These are phyloP conservation scores for Plutomurus gul DNA, from an alignment of 1,140 invertebrate genomes.

Conservation along the genomic window DNA sequence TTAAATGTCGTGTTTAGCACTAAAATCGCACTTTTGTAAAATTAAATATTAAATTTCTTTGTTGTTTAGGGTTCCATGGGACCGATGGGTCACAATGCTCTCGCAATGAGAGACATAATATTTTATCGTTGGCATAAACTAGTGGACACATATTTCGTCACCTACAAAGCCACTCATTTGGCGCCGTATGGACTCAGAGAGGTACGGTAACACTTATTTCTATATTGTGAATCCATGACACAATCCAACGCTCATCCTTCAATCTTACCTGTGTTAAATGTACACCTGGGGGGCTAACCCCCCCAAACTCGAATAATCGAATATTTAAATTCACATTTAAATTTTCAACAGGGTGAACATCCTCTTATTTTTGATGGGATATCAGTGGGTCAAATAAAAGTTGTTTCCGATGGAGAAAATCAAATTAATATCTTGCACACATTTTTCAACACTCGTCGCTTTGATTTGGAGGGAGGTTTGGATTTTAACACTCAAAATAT, in stretches of 20 bases:
- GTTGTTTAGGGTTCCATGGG: slow-evolving; percentile 56
- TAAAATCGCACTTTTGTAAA: too few relatives aligned
- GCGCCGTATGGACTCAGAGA: slow-evolving; percentile 57
- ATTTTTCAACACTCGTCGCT: not conserved
- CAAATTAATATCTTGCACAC: not conserved
- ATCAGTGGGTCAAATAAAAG: not conserved
- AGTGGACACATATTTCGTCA: slow-evolving; percentile 59
- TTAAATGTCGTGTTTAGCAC: too few relatives aligned
- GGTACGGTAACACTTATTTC: slow-evolving; percentile 54
- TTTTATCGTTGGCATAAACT: slow-evolving; percentile 60
- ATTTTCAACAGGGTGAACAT: not conserved
- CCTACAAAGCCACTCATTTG: slow-evolving; percentile 57
- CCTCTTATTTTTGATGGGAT: not conserved
- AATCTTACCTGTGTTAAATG: too few relatives aligned
- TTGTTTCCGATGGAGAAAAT: not conserved
- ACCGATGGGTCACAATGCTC: slow-evolving; percentile 71
- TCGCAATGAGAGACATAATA: slow-evolving; percentile 67
- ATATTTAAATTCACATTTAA: not conserved
- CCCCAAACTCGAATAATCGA: not conserved
- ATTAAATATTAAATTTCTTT: too few relatives aligned
- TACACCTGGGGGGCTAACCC: too few relatives aligned
- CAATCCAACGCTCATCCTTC: too few relatives aligned
- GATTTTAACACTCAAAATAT: not conserved
- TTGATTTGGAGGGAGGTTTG: not conserved
- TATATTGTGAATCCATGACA: not conserved